Base-by-base conservation (phyloP, 1,140 invertebrate genomes). In the Rhynchophorus ferrugineus region DNA sequence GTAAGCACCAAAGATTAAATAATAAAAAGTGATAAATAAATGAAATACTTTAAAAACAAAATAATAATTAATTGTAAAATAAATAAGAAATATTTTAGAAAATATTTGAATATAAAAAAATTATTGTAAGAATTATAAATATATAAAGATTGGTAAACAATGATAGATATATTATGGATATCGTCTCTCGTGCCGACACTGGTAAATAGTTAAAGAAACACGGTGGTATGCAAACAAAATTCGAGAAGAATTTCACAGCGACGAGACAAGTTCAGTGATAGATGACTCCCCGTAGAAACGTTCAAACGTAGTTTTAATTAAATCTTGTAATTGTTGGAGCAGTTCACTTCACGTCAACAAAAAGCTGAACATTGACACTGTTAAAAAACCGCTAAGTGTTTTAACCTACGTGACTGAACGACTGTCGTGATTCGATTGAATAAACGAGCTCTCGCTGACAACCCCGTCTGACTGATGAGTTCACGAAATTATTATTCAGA, bases 241-340 rank as follows among this genome's bases (percentile, higher is more conserved):
- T 55, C 56, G 58, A 57, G 58, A 65, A 68, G 63, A 66, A 66
- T 65, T 57, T 60, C 50, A 21, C 51, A 49, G 29, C 35, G 39
- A 54, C 54, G 53, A 65, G 63, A 65, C 62, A 64, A 56, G 61
- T 65, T 63, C 60, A 58, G 64, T 69, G 67, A 69, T 69, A 67
- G 67, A 69, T 67, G 65, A 65, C 60, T 65, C 65, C 61, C 62
- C 61, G 56, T 56, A 67, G 64, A 60, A 62, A 54, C 59, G 59
- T 61, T 63, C 60, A 61, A 63, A 57, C 67, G 60, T 64, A 67
- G 65, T 69, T 69, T 69, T 69, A 69, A 69, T 69, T 69, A 69
- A 69, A 69, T 67, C 65, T 65, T 59, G 67, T 69, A 69, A 69
- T 69, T 69, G 65, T 69, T 69, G 60, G 54, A 64, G 59, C 45